Conservation (phyloP, 2,113 vertebrate genomes). For the Neodon shergylaensis region DNA sequence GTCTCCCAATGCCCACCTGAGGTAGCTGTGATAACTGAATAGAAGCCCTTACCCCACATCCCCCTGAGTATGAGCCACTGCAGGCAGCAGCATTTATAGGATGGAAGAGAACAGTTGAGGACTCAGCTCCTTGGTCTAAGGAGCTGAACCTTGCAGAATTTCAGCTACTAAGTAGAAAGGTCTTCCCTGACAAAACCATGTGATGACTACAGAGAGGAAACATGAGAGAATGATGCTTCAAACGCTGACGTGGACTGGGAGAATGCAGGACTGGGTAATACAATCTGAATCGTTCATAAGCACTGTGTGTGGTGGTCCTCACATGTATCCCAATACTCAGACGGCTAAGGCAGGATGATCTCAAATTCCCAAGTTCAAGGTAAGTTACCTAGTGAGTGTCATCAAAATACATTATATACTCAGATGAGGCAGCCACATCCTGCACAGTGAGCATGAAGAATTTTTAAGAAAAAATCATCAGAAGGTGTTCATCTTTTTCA, state of each 20-base stretch:
- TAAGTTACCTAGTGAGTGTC: neutral
- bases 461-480: neutral
- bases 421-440: neutral
- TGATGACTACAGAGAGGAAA: neutral
- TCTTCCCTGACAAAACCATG: neutral
- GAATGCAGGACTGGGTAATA: neutral
- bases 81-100: neutral
- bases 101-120: rapidly evolving
- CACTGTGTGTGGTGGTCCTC: neutral
- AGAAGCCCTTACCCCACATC: neutral
- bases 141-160: neutral
- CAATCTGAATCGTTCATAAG: neutral
- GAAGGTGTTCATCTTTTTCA: neutral
- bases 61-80: neutral
- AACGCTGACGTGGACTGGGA: neutral
- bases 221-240: neutral
- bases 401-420: neutral
- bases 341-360: neutral
- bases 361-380: neutral
- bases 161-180: neutral
- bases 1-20: neutral
- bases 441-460: neutral
- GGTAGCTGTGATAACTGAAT: neutral
- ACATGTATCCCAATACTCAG: neutral
- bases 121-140: neutral